phyloP scores from a whole-genome alignment of 1,140 invertebrate species.

The Carposina sasakii region DNA sequence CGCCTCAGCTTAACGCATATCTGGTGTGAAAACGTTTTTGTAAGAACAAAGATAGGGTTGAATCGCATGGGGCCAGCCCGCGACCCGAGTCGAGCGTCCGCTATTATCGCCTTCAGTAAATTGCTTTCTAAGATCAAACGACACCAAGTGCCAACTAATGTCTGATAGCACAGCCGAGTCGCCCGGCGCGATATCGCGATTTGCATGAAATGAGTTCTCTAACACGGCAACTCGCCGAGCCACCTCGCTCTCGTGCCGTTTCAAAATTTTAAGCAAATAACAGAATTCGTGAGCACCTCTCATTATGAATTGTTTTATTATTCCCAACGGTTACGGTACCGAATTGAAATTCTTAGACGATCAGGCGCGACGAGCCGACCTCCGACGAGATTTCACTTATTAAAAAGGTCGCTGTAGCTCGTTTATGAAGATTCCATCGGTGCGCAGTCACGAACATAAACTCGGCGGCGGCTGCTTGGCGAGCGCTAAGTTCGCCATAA shows the following conservation, averaged over 20 bases:
- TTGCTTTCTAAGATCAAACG: conserved; percentile 24
- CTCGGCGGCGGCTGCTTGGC: conserved; percentile 12
- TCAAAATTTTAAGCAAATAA: conserved; percentile 32
- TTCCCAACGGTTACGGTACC: conserved; percentile 20
- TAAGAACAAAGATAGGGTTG: conserved; percentile 26
- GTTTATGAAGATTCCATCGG: conserved; percentile 26
- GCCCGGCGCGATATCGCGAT: conserved; percentile 36
- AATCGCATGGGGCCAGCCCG: conserved; percentile 16
- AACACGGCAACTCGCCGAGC: conserved; percentile 9
- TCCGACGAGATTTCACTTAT: conserved; percentile 21
- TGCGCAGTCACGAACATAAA: conserved; percentile 22
- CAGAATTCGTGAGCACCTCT: conserved; percentile 24
- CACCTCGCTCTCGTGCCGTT: neutral
- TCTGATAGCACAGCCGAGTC: conserved; percentile 17
- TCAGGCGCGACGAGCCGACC: conserved; percentile 7
- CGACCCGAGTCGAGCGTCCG: too few species aligned
- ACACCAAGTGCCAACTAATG: conserved; percentile 13
- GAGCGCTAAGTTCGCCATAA: conserved; percentile 22
- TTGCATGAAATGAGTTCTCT: conserved; percentile 50
- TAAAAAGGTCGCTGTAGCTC: conserved; percentile 25
- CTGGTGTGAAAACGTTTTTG: conserved; percentile 27
- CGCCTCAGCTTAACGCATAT: conserved; percentile 27
- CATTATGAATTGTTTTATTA: conserved; percentile 33
- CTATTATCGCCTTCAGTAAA: conserved; percentile 36
- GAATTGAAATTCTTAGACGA: conserved; percentile 22